These are phyloP conservation scores for Cryptus armator DNA, from an alignment of 2,888 invertebrate species.

Conservation along the genomic window DNA sequence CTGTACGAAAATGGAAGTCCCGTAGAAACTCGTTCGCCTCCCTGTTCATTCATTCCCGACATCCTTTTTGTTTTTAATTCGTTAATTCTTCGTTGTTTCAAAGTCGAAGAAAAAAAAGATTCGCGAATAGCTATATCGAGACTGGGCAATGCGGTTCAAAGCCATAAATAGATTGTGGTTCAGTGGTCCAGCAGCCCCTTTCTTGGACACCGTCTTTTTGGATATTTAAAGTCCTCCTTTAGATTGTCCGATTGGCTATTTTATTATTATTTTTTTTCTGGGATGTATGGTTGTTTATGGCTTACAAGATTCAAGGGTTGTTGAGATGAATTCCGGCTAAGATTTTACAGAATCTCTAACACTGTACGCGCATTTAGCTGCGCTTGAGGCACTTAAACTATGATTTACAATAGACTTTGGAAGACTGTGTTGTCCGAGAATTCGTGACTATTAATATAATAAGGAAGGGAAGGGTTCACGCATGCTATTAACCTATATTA, in stretches of 20 bases:
- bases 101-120: constrained; percentile 19
- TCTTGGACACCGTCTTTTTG: no score
- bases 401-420: constrained; percentile 31
- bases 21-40: constrained; percentile 62
- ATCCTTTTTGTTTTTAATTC: constrained; percentile 23
- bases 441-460: constrained; percentile 54
- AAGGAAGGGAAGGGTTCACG: constrained; percentile 34
- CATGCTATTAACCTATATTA: constrained; percentile 62
- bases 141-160: constrained; percentile 41
- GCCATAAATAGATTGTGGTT: constrained; percentile 58
- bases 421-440: constrained; percentile 49
- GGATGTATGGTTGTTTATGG: no score
- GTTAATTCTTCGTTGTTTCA: constrained; percentile 23
- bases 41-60: constrained; percentile 49
- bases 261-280: no score
- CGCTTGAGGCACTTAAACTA: constrained; percentile 1
- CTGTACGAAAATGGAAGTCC: constrained; percentile 62
- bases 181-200: background rate
- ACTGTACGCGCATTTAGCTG: background rate
- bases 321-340: background rate
- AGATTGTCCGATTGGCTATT: no score
- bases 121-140: constrained; percentile 14
- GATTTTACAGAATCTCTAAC: background rate
- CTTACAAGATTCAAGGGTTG: no score
- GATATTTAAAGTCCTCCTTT: no score